Conservation (phyloP, 2,113 vertebrate species). For the Lasiurus cinereus region DNA sequence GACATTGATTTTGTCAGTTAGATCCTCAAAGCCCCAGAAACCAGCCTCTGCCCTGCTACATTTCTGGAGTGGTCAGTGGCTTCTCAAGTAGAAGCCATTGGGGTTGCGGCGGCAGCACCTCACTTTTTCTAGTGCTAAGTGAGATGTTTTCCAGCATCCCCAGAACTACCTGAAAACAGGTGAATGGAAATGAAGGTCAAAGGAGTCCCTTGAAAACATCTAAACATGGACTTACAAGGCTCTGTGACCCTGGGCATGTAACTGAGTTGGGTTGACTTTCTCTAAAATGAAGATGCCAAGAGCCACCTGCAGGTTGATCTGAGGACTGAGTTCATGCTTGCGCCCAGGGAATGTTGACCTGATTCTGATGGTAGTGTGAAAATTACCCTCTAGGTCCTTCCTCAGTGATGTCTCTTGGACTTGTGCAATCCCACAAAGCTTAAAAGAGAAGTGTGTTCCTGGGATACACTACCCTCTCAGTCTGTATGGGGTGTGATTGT, state of each 20-base stretch:
- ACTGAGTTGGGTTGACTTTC: background rate
- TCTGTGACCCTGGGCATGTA: background rate
- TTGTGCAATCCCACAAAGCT: background rate
- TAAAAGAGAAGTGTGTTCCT: background rate
- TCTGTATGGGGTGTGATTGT: background rate
- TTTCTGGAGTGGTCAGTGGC: background rate
- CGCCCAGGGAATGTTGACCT: background rate
- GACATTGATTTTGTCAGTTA: background rate
- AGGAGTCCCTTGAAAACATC: background rate
- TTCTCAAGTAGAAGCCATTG: background rate
- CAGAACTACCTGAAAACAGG: background rate
- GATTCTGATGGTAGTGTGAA: background rate
- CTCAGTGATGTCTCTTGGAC: background rate
- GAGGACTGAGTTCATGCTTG: background rate
- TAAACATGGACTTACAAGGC: background rate
- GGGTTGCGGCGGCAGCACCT: background rate
- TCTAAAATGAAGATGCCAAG: background rate
- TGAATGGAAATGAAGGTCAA: background rate
- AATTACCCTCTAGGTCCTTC: background rate
- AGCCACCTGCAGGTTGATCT: background rate
- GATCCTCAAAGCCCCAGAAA: background rate
- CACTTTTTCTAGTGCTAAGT: background rate
- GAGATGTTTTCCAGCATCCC: background rate
- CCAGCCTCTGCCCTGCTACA: background rate
- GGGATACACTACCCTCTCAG: background rate